phyloP scores from a whole-genome alignment of 1,140 invertebrate species.

The Leptopilina clavipes region DNA sequence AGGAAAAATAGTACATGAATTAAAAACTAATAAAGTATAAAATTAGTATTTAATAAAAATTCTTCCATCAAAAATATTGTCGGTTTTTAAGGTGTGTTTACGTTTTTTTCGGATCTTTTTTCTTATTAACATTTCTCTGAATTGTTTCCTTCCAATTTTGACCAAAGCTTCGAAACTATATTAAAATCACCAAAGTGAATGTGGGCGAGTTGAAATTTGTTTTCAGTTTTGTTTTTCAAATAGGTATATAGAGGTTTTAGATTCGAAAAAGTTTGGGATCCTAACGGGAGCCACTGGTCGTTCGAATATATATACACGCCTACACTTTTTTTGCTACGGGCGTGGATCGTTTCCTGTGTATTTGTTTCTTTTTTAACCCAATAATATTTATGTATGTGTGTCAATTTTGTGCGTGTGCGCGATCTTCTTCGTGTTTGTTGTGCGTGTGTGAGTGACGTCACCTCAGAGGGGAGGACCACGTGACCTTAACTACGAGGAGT shows the following conservation, averaged over 20 bases:
- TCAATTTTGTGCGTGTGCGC: constrained; percentile 39
- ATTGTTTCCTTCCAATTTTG: background rate
- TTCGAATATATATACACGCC: constrained; percentile 44
- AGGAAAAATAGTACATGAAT: too few relatives aligned
- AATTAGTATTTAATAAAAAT: too few relatives aligned
- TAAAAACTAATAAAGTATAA: too few relatives aligned
- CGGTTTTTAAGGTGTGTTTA: too few relatives aligned
- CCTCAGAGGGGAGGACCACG: constrained; percentile 52
- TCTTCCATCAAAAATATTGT: too few relatives aligned
- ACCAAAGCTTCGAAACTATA: constrained; percentile 9
- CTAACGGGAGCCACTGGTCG: constrained; percentile 49
- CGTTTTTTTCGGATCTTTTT: too few relatives aligned
- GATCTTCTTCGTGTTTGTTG: constrained; percentile 25
- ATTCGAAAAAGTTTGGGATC: constrained; percentile 35
- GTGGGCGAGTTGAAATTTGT: background rate
- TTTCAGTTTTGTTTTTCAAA: background rate
- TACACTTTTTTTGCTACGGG: constrained; percentile 59
- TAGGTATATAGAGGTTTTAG: background rate
- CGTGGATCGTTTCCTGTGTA: constrained; percentile 66
- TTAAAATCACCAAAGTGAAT: background rate
- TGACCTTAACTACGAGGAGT: constrained; percentile 49
- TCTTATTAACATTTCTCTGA: background rate
- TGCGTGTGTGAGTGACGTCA: constrained; percentile 55
- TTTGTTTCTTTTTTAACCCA: constrained; percentile 49
- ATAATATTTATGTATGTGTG: constrained; percentile 37